Percentiles rank a stretch among this genome's conserved stretches.
Conservation (phyloP, 2,113 vertebrate genomes). For the Oreochromis niloticus region DNA sequence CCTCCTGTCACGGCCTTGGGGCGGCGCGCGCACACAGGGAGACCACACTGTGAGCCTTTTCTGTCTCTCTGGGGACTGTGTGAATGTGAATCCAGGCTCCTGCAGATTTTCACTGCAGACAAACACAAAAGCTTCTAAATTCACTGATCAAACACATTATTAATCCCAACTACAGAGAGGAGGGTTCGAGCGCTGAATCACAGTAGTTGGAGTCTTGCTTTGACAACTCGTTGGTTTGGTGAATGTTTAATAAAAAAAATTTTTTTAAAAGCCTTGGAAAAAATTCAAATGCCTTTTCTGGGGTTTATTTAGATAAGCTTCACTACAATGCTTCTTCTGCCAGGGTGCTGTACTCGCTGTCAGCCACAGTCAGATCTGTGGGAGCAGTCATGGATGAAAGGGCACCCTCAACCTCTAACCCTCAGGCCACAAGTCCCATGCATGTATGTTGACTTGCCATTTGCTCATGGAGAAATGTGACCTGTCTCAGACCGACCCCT, state of each 20-base stretch:
- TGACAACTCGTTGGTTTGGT: not conserved
- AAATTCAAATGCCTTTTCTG: not conserved
- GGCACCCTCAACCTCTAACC: not conserved
- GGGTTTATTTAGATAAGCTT: not conserved
- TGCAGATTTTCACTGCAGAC: not conserved
- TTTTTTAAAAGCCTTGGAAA: not conserved
- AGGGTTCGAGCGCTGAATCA: not conserved
- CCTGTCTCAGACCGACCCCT: not conserved
- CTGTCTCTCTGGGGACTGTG: not conserved
- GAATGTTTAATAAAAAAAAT: not conserved
- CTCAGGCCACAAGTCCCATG: not conserved
- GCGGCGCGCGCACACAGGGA: not conserved
- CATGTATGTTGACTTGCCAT: not conserved
- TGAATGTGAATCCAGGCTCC: not conserved
- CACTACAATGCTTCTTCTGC: not conserved
- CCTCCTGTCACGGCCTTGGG: constrained; percentile 45
- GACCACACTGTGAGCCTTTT: constrained; percentile 19
- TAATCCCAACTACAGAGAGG: not conserved
- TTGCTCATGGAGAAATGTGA: not conserved
- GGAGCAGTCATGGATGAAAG: not conserved
- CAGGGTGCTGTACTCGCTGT: not conserved
- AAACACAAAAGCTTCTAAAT: not conserved
- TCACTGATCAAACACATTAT: not conserved
- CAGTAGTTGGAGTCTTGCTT: not conserved
- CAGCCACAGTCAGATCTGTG: not conserved